Evolutionary conservation across 2,113 vertebrate genomes (phyloP).

Genomic region (Reinhardtius hippoglossoides): DNA sequence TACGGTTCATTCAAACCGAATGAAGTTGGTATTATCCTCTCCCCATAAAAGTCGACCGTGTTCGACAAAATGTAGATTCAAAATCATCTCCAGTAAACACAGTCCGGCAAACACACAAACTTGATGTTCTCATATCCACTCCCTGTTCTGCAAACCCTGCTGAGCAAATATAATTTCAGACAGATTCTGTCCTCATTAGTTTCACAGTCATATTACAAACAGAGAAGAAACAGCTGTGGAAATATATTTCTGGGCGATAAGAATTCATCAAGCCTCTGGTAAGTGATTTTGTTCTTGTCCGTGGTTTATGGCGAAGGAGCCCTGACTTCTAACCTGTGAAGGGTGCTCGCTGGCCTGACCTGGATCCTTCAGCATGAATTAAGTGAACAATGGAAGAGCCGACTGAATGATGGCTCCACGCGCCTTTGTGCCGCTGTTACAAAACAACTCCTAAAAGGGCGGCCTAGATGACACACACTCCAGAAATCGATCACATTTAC

Average conservation of each 20-base stretch:
- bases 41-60: slow-evolving; percentile 34
- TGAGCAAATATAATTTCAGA: slow-evolving; percentile 72
- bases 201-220: slow-evolving; percentile 68
- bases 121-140: slow-evolving; percentile 61
- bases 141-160: slow-evolving; percentile 62
- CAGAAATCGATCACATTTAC: slow-evolving; percentile 84
- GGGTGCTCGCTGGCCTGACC: slow-evolving; percentile 75
- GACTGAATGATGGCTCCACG: slow-evolving; percentile 80
- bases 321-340: slow-evolving; percentile 77
- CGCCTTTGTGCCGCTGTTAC: slow-evolving; percentile 78
- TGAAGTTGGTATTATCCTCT: slow-evolving; percentile 33
- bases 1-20: slow-evolving; percentile 39
- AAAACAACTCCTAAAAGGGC: slow-evolving; percentile 80
- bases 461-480: slow-evolving; percentile 77
- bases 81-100: slow-evolving; percentile 35
- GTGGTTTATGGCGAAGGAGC: slow-evolving; percentile 57
- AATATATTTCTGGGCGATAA: slow-evolving; percentile 65
- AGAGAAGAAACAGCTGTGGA: slow-evolving; percentile 59
- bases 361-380: slow-evolving; percentile 84
- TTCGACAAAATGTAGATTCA: slow-evolving; percentile 44
- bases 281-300: slow-evolving; percentile 47
- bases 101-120: slow-evolving; percentile 39
- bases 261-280: slow-evolving; percentile 51
- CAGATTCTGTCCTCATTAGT: slow-evolving; percentile 71
- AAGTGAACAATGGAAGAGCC: slow-evolving; percentile 77